phyloP scores from a whole-genome alignment of 2,888 invertebrate species.

The Epiblema foenella region DNA sequence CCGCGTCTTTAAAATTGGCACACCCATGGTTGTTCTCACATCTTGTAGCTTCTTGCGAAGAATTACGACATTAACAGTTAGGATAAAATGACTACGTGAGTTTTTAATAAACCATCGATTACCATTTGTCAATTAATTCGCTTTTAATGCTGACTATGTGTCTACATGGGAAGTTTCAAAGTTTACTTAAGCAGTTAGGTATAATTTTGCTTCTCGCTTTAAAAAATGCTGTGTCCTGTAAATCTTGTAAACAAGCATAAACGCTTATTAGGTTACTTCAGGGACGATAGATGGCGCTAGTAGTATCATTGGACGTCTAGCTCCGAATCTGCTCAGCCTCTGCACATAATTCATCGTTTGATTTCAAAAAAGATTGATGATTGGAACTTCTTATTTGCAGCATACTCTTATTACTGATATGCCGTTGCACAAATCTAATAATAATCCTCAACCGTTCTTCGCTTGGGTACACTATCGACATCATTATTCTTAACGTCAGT shows the following conservation, averaged over 20 bases:
- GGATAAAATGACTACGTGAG: constrained; percentile 2
- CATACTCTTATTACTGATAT: background rate
- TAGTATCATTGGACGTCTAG: background rate
- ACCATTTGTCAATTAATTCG: background rate
- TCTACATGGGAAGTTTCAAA: too few species aligned
- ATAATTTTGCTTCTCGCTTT: too few species aligned
- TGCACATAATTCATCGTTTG: background rate
- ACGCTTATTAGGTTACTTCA: background rate
- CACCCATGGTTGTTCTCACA: constrained; percentile 30
- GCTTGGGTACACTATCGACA: too few species aligned
- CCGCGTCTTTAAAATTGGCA: constrained; percentile 35
- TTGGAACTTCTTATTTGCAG: background rate
- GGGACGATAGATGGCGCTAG: constrained; percentile 20
- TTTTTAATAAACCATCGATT: background rate
- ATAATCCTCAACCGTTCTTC: too few species aligned
- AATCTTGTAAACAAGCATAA: background rate
- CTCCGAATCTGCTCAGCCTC: background rate
- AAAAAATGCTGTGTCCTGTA: too few species aligned
- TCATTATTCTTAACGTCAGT: background rate
- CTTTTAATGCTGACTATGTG: too few species aligned
- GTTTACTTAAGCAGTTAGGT: too few species aligned
- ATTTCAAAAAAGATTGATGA: too few species aligned
- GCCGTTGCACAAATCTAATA: background rate
- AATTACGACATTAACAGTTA: constrained; percentile 24
- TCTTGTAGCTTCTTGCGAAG: background rate